A percentile compares a stretch with the other conserved stretches of the same genome.
Evolutionary conservation across 2,888 invertebrate genomes (phyloP).

Genomic region (Nymphalis c-album): DNA sequence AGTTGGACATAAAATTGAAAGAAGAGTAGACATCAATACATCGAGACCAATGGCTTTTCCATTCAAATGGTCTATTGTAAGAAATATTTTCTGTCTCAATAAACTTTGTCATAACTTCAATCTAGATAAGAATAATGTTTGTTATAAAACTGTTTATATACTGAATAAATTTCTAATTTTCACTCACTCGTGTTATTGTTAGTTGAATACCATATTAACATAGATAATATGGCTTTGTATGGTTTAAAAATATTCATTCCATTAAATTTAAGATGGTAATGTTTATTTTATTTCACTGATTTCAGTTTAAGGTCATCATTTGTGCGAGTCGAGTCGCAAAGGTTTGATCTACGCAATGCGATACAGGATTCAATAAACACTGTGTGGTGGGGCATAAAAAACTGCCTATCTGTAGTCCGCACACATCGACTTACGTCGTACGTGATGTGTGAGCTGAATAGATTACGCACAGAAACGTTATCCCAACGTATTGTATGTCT

Average conservation of each 20-base stretch:
- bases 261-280: neutral
- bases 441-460: slow-evolving; percentile 66
- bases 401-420: slow-evolving; percentile 63
- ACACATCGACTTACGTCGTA: slow-evolving; percentile 54
- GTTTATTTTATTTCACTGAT: slow-evolving; percentile 15
- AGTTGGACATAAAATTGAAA: slow-evolving; percentile 42
- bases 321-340: slow-evolving; percentile 48
- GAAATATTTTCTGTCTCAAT: slow-evolving; percentile 32
- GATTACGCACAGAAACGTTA: slow-evolving; percentile 51
- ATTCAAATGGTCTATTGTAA: slow-evolving; percentile 36
- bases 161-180: slow-evolving; percentile 1
- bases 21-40: slow-evolving; percentile 33
- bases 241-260: neutral
- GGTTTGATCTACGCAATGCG: slow-evolving; percentile 62
- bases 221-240: neutral
- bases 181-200: neutral
- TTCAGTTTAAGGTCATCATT: slow-evolving; percentile 38
- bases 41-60: slow-evolving; percentile 33
- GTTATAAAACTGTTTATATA: slow-evolving; percentile 6
- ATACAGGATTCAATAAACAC: slow-evolving; percentile 76
- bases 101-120: slow-evolving; percentile 25
- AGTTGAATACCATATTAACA: no score
- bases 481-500: slow-evolving; percentile 15
- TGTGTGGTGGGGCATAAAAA: slow-evolving; percentile 72
- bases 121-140: slow-evolving; percentile 11